phyloP scores from a whole-genome alignment of 2,888 invertebrate species.

The Clusia tigrina region DNA sequence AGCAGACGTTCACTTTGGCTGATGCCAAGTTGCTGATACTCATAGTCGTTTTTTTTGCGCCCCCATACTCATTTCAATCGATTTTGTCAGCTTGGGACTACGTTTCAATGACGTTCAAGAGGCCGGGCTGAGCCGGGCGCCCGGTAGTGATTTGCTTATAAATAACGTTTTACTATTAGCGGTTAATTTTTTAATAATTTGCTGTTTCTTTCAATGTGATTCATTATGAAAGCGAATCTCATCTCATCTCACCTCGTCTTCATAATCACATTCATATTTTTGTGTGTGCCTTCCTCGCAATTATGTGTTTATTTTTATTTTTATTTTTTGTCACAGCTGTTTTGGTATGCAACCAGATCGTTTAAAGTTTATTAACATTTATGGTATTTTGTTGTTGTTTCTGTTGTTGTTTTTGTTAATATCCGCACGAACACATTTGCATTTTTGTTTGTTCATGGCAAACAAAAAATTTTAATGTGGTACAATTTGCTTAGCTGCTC shows the following conservation, averaged over 20 bases:
- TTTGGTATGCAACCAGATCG: not conserved
- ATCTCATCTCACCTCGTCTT: not conserved
- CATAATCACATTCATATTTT: not conserved
- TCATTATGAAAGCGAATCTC: conserved; percentile 4
- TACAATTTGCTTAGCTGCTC: not conserved
- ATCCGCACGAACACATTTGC: not conserved
- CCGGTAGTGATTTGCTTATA: conserved; percentile 12
- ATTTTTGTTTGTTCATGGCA: not conserved
- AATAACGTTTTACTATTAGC: conserved; percentile 10
- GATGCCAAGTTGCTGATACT: conserved; percentile 7
- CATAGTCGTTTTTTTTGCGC: not conserved
- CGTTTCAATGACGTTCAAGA: conserved; percentile 3
- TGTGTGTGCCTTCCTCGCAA: not conserved
- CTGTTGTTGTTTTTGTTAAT: not conserved
- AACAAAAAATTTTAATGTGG: not conserved
- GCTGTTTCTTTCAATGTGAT: not conserved
- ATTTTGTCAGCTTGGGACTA: conserved; percentile 7
- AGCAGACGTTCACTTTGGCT: too few relatives aligned
- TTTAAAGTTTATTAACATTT: conserved; percentile 11
- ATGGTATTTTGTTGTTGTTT: conserved; percentile 10
- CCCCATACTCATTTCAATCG: not conserved
- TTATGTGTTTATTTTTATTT: not conserved
- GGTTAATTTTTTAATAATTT: not conserved
- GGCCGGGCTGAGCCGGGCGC: conserved; percentile 11
- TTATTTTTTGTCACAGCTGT: conserved; percentile 1